These are phyloP conservation scores for Ephydatia muelleri DNA, from an alignment of 37 sponge, comb jelly and placozoan genomes.

Conservation along the genomic window DNA sequence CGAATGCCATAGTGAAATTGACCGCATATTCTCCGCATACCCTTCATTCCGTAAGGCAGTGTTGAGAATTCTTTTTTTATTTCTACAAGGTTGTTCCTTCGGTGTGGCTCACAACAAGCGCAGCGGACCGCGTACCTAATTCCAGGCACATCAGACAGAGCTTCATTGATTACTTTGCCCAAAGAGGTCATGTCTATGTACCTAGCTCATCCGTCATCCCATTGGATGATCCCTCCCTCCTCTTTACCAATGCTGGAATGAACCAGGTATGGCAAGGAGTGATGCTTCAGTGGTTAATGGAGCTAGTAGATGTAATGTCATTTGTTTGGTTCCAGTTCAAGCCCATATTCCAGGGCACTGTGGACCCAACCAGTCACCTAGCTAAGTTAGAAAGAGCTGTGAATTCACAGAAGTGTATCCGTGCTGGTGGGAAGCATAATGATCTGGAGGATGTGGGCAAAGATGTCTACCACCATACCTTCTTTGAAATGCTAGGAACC, in stretches of 20 bases:
- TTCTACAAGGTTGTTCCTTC: neutral
- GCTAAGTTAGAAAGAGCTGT: constrained; percentile 74
- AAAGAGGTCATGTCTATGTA: constrained; percentile 55
- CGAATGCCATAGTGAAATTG: neutral
- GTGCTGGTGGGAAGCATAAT: constrained; percentile 96
- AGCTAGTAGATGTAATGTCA: neutral
- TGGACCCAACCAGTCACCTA: constrained; percentile 93
- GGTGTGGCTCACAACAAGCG: neutral
- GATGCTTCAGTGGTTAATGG: neutral
- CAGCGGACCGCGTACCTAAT: neutral
- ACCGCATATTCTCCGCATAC: neutral
- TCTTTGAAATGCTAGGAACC: constrained; percentile 96
- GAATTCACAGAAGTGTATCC: constrained; percentile 91
- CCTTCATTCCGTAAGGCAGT: no score
- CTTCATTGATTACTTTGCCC: constrained; percentile 80
- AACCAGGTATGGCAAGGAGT: constrained; percentile 55
- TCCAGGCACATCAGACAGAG: neutral
- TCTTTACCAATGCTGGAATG: constrained; percentile 94
- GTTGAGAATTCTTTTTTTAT: neutral
- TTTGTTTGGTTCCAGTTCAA: constrained; percentile 70
- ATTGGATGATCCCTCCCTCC: constrained; percentile 80
- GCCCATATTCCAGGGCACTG: constrained; percentile 93
- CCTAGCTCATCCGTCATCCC: constrained; percentile 76
- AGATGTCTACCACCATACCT: constrained; percentile 90
- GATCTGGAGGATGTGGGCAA: constrained; percentile 94